Conservation (phyloP, 2,888 invertebrate species). For the Xylocampa areola region DNA sequence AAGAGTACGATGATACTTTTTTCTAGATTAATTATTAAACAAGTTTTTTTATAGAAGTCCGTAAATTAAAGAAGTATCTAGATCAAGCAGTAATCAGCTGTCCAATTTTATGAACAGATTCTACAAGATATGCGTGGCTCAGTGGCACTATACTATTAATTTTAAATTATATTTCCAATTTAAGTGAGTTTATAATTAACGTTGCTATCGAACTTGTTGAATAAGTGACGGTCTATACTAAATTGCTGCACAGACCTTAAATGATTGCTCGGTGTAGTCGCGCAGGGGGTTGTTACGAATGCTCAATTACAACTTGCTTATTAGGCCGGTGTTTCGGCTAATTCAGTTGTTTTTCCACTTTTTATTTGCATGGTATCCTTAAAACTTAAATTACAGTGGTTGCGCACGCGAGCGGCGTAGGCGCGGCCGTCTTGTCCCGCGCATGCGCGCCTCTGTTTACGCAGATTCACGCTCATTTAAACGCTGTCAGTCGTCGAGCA, state of each 20-base stretch:
- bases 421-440: slow-evolving; percentile 12
- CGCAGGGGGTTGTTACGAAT: slow-evolving; percentile 6
- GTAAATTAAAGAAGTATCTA: slow-evolving; percentile 4
- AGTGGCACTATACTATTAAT: neutral
- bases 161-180: neutral
- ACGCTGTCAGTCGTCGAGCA: slow-evolving; percentile 39
- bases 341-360: slow-evolving; percentile 19
- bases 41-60: neutral
- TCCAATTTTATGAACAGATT: neutral
- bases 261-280: neutral
- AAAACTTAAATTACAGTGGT: slow-evolving; percentile 32
- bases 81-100: neutral
- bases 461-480: slow-evolving; percentile 48
- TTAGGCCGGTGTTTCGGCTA: slow-evolving; percentile 37
- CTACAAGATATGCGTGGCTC: neutral
- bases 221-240: neutral
- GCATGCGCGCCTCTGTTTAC: slow-evolving; percentile 43
- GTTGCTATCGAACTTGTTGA: neutral
- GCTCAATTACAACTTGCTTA: slow-evolving; percentile 12
- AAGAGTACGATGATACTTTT: neutral
- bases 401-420: slow-evolving; percentile 28
- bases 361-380: slow-evolving; percentile 29
- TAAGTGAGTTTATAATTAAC: neutral
- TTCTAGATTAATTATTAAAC: slow-evolving; percentile 1
- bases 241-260: neutral